Base-by-base conservation (phyloP, 2,113 vertebrate genomes). In the Carassius gibelio region DNA sequence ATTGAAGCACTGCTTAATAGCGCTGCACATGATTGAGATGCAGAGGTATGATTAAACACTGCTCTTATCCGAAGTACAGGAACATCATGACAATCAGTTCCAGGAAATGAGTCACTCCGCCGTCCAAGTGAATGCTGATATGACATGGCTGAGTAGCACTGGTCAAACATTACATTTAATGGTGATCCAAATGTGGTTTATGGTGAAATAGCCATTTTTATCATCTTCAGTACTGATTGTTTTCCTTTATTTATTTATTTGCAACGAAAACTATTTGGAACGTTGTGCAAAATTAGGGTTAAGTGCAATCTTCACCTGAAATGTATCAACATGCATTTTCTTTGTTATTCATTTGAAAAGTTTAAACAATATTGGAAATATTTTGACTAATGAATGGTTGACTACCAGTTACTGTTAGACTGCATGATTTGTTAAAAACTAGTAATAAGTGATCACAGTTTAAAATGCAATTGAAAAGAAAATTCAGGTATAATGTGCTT, bases 31-130 rank as follows among this genome's bases (percentile, higher is more conserved):
- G 74, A 83, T 62, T 15, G 62, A 78, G 55, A 62, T 38, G 64
- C 78, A 17, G 75, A 36, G 77, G 68, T 80, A 26, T 86, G 81
- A 83, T 85, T 85, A 88, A 85, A 75, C 80, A 57, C 74, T 85
- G 75, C 75, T 68, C 42, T 85, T 75, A 83, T 88, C 30, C 45
- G 38, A 57, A 74, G 59, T 75, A 66, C 36, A 79, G 55, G 75
- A 76, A 55, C 55, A 81, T 78, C 81, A 45, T 75, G 57, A 68
- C 38, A 42, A 71, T 82, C 55, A 85, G 72, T 77, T 82, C 38
- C 57, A 50, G 80, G 78, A 62, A 26, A 64, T 38, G 26, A 77
- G 68, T 68, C 14, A 23, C 71, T 75, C 50, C 42, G 0, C 15
- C 30, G 42, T 38, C 38, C 21, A 48, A 50, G 45, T 45, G 83